Evolutionary conservation across 2,888 invertebrate species (phyloP).

Genomic region (Pollenia labialis): DNA sequence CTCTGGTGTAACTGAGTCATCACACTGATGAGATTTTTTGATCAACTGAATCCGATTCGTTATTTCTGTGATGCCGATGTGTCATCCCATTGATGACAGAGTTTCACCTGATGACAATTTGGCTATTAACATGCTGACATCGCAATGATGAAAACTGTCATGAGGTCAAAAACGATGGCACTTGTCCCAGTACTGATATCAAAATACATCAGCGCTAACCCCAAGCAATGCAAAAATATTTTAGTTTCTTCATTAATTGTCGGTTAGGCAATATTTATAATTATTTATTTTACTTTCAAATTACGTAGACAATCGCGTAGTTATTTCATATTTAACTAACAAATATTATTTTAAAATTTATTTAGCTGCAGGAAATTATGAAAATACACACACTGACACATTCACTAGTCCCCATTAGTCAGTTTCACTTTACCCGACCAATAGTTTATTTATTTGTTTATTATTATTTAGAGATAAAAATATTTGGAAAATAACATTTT

Average conservation of each 20-base stretch:
- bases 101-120: too few species aligned
- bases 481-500: slow-evolving; percentile 2
- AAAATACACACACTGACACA: slow-evolving; percentile 71
- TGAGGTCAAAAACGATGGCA: too few species aligned
- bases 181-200: too few species aligned
- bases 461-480: slow-evolving; percentile 35
- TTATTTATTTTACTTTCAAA: background rate
- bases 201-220: too few species aligned
- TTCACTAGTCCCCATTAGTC: background rate
- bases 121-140: too few species aligned
- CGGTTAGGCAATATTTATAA: too few species aligned
- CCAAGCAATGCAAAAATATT: background rate
- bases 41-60: too few species aligned
- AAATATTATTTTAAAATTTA: slow-evolving; percentile 76
- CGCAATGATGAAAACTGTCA: too few species aligned
- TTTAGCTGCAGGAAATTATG: slow-evolving; percentile 74
- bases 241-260: background rate
- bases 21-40: too few species aligned
- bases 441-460: slow-evolving; percentile 33
- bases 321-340: slow-evolving; percentile 75
- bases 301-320: background rate
- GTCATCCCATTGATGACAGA: too few species aligned
- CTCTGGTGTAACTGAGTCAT: too few species aligned
- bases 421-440: slow-evolving; percentile 2
- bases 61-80: too few species aligned